These are phyloP conservation scores for Macropus fuliginosus DNA, from an alignment of 2,797 vertebrate species.

Conservation along the genomic window DNA sequence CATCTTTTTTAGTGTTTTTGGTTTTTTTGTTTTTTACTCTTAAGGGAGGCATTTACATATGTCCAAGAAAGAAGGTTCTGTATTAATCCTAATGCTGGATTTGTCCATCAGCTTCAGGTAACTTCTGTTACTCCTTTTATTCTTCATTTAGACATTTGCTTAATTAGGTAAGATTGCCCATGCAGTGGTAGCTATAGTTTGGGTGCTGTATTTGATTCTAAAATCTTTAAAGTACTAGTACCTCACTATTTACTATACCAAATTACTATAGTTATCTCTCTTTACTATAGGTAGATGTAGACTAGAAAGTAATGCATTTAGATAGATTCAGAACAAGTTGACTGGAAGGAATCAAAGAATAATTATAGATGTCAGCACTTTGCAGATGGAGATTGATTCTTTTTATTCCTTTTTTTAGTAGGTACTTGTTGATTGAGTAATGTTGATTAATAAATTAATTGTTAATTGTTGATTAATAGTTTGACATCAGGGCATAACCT, in stretches of 20 bases:
- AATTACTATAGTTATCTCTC: neutral
- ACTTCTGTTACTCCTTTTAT: constrained; percentile 17
- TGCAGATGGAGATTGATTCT: neutral
- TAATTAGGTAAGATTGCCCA: constrained; percentile 31
- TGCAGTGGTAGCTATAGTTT: constrained; percentile 7
- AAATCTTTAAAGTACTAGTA: constrained; percentile 49
- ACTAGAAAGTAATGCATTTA: neutral
- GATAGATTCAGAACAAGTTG: neutral
- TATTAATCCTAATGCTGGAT: constrained; percentile 99
- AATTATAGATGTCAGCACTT: neutral
- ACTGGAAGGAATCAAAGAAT: neutral
- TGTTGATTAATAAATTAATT: too few species aligned
- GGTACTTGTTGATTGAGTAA: neutral
- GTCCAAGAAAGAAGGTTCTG: constrained; percentile 99
- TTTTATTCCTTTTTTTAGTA: neutral
- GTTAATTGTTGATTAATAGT: neutral
- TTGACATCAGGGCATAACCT: neutral
- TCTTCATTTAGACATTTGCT: constrained; percentile 32
- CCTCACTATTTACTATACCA: constrained; percentile 11
- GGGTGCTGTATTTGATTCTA: constrained; percentile 40
- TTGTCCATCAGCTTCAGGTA: constrained; percentile 99
- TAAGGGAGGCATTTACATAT: constrained; percentile 97
- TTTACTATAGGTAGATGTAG: neutral
- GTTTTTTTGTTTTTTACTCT: constrained; percentile 61
- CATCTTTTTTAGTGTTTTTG: neutral